Evolutionary conservation across 2,113 vertebrate genomes (phyloP).

Genomic region (Numenius arquata): DNA sequence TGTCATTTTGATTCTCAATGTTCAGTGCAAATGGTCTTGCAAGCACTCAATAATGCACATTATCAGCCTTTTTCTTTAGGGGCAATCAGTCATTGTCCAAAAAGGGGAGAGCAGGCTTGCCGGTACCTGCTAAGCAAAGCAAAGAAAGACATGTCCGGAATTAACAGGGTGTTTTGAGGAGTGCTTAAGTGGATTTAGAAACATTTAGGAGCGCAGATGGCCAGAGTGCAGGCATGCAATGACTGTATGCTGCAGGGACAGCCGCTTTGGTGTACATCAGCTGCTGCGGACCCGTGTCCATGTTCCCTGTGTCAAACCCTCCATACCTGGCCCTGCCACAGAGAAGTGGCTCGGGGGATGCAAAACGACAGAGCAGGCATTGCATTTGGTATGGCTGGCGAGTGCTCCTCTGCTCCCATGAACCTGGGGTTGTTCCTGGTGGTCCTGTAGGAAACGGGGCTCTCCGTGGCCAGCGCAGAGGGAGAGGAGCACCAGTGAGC

Average conservation of each 20-base stretch:
- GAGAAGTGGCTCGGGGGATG: neutral
- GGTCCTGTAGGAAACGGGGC: neutral
- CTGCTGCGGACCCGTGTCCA: neutral
- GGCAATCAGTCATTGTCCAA: neutral
- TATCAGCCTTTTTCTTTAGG: neutral
- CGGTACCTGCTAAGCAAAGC: neutral
- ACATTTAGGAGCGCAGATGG: neutral
- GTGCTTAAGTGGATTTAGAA: neutral
- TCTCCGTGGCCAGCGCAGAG: fast-evolving
- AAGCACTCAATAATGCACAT: neutral
- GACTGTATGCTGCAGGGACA: neutral
- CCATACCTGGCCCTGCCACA: neutral
- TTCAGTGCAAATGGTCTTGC: neutral
- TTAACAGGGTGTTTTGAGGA: neutral
- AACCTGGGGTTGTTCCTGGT: neutral
- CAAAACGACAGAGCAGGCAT: neutral
- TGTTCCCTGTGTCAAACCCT: neutral
- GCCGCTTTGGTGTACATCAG: fast-evolving
- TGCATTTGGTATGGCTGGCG: neutral
- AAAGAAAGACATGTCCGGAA: neutral
- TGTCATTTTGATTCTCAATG: neutral
- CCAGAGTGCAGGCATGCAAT: neutral
- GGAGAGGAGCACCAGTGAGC: neutral
- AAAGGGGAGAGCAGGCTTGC: neutral
- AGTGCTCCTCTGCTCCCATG: fast-evolving